Evolutionary conservation across 1,140 invertebrate genomes (phyloP).

Genomic region (Pseudomyrmex gracilis): DNA sequence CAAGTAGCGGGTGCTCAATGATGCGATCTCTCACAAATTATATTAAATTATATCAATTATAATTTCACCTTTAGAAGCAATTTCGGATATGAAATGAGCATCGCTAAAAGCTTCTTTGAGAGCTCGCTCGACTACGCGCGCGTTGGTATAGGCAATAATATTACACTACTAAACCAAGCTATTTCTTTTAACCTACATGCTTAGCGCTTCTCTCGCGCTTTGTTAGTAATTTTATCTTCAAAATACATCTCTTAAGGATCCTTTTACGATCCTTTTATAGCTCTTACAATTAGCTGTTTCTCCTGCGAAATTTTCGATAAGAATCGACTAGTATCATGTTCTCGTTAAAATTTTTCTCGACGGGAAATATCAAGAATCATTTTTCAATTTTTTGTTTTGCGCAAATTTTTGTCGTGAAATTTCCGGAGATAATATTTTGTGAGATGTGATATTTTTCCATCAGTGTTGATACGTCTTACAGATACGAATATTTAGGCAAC

Average conservation of each 20-base stretch:
- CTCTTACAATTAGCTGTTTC: background rate
- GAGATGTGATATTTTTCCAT: background rate
- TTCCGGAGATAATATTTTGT: background rate
- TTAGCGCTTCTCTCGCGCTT: background rate
- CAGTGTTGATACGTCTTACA: slow-evolving; percentile 3
- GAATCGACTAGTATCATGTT: background rate
- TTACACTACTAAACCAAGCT: too few species aligned
- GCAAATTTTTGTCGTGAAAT: background rate
- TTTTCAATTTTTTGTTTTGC: background rate
- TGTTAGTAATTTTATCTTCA: background rate
- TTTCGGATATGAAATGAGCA: background rate
- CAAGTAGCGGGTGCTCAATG: background rate
- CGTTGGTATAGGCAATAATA: too few species aligned
- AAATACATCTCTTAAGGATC: background rate
- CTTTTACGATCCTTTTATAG: background rate
- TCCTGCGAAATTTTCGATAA: background rate
- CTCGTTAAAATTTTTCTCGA: background rate
- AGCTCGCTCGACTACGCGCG: too few species aligned
- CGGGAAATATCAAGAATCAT: too few species aligned
- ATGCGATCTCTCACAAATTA: background rate
- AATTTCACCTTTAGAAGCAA: background rate
- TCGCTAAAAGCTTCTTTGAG: background rate
- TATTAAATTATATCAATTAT: slow-evolving; percentile 5
- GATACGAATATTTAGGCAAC: slow-evolving; percentile 89
- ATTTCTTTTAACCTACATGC: too few species aligned